phyloP scores from a whole-genome alignment of 2,113 vertebrate species.

The Mastomys coucha region DNA sequence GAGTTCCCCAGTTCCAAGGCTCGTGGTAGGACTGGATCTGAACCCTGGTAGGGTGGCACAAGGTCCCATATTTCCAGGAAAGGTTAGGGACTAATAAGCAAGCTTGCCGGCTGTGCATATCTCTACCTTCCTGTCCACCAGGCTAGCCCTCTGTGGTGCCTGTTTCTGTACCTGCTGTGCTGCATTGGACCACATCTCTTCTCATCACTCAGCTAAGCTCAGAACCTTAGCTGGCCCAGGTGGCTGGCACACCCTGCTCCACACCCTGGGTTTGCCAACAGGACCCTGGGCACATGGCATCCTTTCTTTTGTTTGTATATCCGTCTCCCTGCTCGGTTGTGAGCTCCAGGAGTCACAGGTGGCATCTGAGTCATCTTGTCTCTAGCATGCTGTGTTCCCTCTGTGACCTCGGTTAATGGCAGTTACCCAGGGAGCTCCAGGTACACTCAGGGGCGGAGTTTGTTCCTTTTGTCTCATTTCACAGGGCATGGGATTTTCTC shows the following conservation, averaged over 20 bases:
- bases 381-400: neutral
- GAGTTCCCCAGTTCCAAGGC: neutral
- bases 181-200: neutral
- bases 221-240: neutral
- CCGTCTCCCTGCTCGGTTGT: neutral
- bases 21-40: neutral
- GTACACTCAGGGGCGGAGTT: neutral
- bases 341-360: neutral
- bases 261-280: neutral
- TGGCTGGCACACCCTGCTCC: neutral
- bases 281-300: neutral
- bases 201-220: neutral
- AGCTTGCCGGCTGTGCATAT: neutral
- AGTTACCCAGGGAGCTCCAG: neutral
- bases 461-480: neutral
- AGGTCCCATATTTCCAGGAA: neutral
- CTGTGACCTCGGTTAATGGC: slow-evolving; percentile 1
- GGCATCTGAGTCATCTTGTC: neutral
- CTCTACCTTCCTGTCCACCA: neutral
- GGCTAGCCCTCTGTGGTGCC: neutral
- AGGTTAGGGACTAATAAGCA: neutral
- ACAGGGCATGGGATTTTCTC: neutral
- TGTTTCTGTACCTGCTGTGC: neutral
- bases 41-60: neutral
- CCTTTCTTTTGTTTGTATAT: neutral